Percentiles rank a stretch among this genome's conserved stretches.
Conservation (phyloP, 1,140 invertebrate species). For the Panagrolaimus sp. region DNA sequence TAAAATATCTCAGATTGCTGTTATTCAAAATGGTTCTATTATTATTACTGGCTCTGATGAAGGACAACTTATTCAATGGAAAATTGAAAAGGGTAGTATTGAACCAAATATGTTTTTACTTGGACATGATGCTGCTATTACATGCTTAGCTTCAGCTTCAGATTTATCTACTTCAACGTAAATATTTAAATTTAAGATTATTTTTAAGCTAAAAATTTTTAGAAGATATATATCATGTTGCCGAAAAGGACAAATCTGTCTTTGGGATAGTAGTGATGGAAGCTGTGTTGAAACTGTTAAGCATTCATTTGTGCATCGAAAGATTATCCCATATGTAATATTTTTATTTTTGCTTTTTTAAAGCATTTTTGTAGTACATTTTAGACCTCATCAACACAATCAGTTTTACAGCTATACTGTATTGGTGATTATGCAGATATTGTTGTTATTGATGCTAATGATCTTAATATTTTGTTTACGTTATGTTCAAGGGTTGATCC, state of each 20-base stretch:
- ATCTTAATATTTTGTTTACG: constrained; percentile 81
- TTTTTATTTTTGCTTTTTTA: not conserved
- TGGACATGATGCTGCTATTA: constrained; percentile 84
- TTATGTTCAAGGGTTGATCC: constrained; percentile 90
- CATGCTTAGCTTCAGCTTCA: constrained; percentile 74
- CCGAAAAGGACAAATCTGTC: constrained; percentile 75
- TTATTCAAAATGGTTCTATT: constrained; percentile 82
- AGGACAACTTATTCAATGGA: constrained; percentile 95
- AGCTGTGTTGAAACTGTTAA: constrained; percentile 86
- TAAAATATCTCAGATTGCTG: constrained; percentile 84
- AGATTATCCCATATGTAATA: constrained; percentile 70
- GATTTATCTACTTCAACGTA: constrained; percentile 73
- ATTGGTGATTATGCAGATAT: constrained; percentile 97
- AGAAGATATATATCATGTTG: constrained; percentile 47
- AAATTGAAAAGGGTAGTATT: constrained; percentile 70
- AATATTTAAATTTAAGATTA: constrained; percentile 73
- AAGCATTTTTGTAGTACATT: not conserved
- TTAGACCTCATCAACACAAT: constrained; percentile 21
- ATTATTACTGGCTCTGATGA: constrained; percentile 93
- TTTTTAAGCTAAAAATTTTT: constrained; percentile 61
- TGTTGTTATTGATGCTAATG: constrained; percentile 89
- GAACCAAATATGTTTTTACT: constrained; percentile 87
- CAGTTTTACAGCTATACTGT: constrained; percentile 71
- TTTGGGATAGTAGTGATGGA: constrained; percentile 93
- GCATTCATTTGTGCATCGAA: constrained; percentile 80